Percentiles rank a stretch among this genome's conserved stretches.
Conservation (phyloP, 1,140 invertebrate species). For the Saccostrea echinata region DNA sequence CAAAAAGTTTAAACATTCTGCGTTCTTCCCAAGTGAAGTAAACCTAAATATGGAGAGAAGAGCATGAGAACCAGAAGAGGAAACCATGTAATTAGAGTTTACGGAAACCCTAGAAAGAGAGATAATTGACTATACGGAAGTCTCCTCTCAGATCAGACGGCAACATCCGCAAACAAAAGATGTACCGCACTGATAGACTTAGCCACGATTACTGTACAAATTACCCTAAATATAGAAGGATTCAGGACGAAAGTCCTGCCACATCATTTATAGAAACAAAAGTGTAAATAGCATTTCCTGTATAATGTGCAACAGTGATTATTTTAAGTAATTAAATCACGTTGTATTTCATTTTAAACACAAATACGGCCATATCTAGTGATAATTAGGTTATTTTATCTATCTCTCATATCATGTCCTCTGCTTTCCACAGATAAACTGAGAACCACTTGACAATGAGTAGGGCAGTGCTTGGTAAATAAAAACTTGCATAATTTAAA, state of each 20-base stretch:
- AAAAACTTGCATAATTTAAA: not conserved
- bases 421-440: not conserved
- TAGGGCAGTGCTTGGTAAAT: not conserved
- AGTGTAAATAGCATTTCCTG: not conserved
- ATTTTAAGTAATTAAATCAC: not conserved
- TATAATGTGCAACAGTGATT: not conserved
- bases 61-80: conserved; percentile 25
- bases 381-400: not conserved
- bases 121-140: conserved; percentile 37
- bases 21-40: not conserved
- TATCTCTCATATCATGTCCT: not conserved
- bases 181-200: conserved; percentile 4
- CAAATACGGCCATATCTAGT: not conserved
- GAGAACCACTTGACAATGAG: not conserved
- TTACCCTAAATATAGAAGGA: conserved; percentile 19
- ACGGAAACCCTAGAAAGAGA: conserved; percentile 29
- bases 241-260: not conserved
- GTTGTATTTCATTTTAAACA: not conserved
- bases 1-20: conserved; percentile 1
- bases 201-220: conserved; percentile 8
- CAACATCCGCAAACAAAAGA: conserved; percentile 38
- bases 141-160: conserved; percentile 27
- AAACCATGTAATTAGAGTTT: conserved; percentile 17
- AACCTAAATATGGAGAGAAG: conserved; percentile 4
- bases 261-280: not conserved